Conservation (phyloP, 2,888 invertebrate genomes). For the Leptopilina syphax region DNA sequence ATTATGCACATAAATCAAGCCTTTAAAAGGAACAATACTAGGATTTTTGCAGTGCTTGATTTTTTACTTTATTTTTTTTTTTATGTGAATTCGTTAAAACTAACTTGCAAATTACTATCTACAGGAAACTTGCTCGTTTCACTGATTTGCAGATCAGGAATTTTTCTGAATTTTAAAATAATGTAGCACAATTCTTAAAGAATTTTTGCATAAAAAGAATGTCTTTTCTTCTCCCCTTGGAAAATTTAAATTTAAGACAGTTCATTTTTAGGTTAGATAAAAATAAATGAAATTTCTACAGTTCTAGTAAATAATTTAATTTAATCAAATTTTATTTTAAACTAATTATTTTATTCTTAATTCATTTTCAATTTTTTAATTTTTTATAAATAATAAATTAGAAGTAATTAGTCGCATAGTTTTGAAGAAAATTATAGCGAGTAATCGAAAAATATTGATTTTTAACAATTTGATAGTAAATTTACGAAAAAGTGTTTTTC, state of each 20-base stretch:
- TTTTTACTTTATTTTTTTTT: conserved; percentile 4
- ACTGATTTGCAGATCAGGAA: conserved; percentile 6
- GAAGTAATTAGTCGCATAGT: too few species aligned
- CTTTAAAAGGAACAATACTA: conserved; percentile 24
- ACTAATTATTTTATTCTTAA: too few species aligned
- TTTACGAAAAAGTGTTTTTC: too few species aligned
- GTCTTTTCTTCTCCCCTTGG: background rate
- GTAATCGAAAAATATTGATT: too few species aligned
- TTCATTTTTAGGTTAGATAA: background rate
- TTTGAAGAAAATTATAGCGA: too few species aligned
- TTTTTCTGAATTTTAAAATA: conserved; percentile 27
- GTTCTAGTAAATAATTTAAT: too few species aligned
- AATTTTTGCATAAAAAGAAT: background rate
- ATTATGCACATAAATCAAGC: conserved; percentile 39
- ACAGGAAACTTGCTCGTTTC: background rate
- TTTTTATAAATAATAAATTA: too few species aligned
- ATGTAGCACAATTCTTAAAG: background rate
- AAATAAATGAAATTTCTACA: background rate
- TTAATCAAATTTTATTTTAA: too few species aligned
- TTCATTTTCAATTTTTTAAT: too few species aligned
- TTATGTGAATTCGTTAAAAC: conserved; percentile 32
- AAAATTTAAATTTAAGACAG: background rate
- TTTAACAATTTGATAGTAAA: too few species aligned
- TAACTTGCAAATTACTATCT: conserved; percentile 20
- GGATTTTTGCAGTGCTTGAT: background rate